Evolutionary conservation across 2,797 vertebrate genomes (phyloP).

Genomic region (Percopsis omiscomaycus): DNA sequence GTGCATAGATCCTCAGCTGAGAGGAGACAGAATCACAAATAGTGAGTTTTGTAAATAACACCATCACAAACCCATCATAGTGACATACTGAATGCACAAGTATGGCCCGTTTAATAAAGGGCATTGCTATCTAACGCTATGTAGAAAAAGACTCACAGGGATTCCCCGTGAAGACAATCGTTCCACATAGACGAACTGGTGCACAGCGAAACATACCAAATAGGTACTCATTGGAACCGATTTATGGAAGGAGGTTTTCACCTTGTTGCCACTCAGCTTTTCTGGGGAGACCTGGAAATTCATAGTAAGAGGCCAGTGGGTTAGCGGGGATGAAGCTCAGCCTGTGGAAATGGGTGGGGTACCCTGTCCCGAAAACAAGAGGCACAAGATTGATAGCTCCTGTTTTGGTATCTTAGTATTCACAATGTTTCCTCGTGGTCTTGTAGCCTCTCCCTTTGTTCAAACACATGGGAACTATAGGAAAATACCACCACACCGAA

Average conservation of each 20-base stretch:
- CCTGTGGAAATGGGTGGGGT: neutral
- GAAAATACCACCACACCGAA: neutral
- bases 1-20: conserved; percentile 90
- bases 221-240: conserved; percentile 98
- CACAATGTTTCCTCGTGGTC: neutral
- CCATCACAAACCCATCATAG: neutral
- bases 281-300: conserved; percentile 53
- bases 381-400: conserved; percentile 7
- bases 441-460: neutral
- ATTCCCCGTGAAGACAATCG: conserved; percentile 70
- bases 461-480: neutral
- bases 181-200: conserved; percentile 76
- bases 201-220: conserved; percentile 94
- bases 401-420: conserved; percentile 2
- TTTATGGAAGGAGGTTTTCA: conserved; percentile 78
- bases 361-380: neutral
- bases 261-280: conserved; percentile 54
- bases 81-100: too few species aligned
- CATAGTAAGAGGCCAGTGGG: conserved; percentile 6
- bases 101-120: neutral
- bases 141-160: conserved; percentile 81
- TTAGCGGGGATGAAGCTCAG: conserved; percentile 4
- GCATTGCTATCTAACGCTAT: neutral
- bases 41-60: neutral
- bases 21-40: conserved; percentile 27